These are phyloP conservation scores for Menidia beryllina DNA, from an alignment of 2,113 vertebrate species.

Conservation along the genomic window DNA sequence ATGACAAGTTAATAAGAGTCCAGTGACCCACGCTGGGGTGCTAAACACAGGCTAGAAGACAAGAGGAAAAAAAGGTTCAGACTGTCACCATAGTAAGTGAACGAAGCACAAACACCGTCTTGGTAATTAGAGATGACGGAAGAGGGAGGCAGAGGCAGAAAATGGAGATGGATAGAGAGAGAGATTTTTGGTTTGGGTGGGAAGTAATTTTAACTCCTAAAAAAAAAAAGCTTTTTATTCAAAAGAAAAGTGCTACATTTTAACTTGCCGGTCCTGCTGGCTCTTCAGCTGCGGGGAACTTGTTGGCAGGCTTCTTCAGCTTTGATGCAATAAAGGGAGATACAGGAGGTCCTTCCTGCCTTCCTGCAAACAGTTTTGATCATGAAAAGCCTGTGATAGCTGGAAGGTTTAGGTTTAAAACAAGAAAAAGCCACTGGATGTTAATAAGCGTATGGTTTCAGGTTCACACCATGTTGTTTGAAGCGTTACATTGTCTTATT, in stretches of 20 bases:
- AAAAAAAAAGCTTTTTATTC: background rate
- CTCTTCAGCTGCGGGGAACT: no score
- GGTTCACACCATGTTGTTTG: no score
- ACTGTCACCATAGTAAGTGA: background rate
- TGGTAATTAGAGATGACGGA: conserved; percentile 27
- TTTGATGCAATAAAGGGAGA: no score
- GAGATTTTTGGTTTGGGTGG: background rate
- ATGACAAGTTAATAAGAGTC: conserved; percentile 68
- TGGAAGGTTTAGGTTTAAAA: no score
- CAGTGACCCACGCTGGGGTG: conserved; percentile 8
- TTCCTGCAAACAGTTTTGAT: no score
- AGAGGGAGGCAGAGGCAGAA: background rate
- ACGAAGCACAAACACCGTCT: background rate
- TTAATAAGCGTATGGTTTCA: no score
- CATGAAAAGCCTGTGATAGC: no score
- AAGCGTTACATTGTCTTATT: no score
- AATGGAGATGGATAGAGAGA: background rate
- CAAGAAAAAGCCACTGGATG: no score
- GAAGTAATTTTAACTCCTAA: background rate
- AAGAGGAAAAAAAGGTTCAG: background rate
- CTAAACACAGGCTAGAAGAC: conserved; percentile 53
- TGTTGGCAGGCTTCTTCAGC: no score
- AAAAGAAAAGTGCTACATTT: background rate
- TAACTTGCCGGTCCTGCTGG: background rate
- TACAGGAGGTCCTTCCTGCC: no score